A percentile compares a stretch with the other conserved stretches of the same genome.
These are phyloP conservation scores for Buceros bicornis DNA, from an alignment of 2,797 vertebrate genomes.

Conservation along the genomic window DNA sequence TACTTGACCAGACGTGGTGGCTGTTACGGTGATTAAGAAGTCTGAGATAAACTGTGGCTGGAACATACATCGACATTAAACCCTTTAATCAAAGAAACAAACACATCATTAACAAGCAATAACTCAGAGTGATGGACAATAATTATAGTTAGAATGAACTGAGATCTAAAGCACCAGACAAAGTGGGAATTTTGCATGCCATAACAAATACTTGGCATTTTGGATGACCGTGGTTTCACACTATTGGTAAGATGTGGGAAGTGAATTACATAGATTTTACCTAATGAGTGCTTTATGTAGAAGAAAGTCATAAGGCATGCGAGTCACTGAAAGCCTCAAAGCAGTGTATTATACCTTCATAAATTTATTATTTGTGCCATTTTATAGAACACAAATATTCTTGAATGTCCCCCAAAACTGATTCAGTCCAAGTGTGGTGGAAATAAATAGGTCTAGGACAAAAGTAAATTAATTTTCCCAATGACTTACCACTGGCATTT, in stretches of 20 bases:
- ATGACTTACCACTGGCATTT: neutral
- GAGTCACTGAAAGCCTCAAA: conserved; percentile 7
- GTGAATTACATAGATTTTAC: neutral
- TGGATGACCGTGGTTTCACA: neutral
- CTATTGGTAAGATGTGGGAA: neutral
- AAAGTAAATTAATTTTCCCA: conserved; percentile 11
- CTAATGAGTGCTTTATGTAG: neutral
- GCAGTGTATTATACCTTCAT: neutral
- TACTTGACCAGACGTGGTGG: conserved; percentile 36
- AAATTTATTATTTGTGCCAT: conserved; percentile 4
- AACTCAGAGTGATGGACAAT: neutral
- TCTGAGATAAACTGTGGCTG: neutral
- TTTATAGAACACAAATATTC: conserved; percentile 12
- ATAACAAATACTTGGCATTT: neutral
- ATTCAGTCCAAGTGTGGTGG: neutral
- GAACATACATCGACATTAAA: conserved; percentile 16
- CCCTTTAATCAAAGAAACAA: conserved; percentile 46
- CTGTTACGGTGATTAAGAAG: neutral
- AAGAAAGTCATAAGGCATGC: neutral
- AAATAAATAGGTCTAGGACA: neutral
- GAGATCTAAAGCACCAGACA: neutral
- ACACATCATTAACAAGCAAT: conserved; percentile 27
- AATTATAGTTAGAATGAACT: neutral
- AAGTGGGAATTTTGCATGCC: neutral
- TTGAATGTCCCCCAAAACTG: neutral